Evolutionary conservation across 2,113 vertebrate species (phyloP), one percentile per base, ranked within the genome.

Genomic region (Gnathonemus longibarbis): DNA sequence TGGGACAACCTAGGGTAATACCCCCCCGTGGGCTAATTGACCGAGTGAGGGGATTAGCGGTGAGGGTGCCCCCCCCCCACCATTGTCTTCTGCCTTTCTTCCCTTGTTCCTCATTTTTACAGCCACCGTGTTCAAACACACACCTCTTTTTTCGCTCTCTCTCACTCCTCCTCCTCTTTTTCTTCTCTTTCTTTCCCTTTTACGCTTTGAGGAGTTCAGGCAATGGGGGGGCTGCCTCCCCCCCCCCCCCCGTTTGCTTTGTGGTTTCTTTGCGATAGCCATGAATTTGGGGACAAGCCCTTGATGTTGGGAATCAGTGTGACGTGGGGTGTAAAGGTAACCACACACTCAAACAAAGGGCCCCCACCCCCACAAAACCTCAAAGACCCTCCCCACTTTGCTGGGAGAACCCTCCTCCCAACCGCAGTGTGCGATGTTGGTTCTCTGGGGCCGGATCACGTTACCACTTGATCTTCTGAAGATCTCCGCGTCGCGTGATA

Each of bases 251-350:
- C 17, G 17, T 53, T 53, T 21, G 52, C 52, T 21, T 56, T 56
- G 53, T 56, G 53, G 19, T 56, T 21, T 56, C 5, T 94, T 94
- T 93, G 93, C 39, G 92, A 94, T 94, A 94, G 92, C 93, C 91
- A 91, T 90, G 0, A 94, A 94, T 94, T 95, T 91, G 90, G 91
- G 93, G 19, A 92, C 92, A 87, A 93, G 94, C 93, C 93, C 92
- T 93, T 92, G 92, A 94, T 93, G 93, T 92, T 92, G 91, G 93
- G 94, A 91, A 90, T 93, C 93, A 5, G 92, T 93, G 94, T 91
- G 89, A 92, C 93, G 21, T 8, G 46, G 27, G 48, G 74, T 85
- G 88, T 49, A 53, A 83, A 35, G 58, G 24, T 27, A 39, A 87
- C 94, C 92, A 93, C 92, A 93, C 15, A 62, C 91, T 77, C 93